Evolutionary conservation across 2,888 invertebrate species (phyloP).

Genomic region (Ectemnius lituratus): DNA sequence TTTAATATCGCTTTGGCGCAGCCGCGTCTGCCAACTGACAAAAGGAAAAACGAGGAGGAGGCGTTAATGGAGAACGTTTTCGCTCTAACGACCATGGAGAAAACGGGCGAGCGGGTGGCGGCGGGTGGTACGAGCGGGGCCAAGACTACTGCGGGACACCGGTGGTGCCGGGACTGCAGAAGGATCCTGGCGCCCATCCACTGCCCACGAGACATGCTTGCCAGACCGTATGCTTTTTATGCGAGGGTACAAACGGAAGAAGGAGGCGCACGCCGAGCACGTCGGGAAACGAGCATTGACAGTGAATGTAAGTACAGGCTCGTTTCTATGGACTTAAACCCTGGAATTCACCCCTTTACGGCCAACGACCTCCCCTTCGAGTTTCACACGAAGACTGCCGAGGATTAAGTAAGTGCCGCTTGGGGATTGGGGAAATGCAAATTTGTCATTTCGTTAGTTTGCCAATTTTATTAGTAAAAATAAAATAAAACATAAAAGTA

Average conservation of each 20-base stretch:
- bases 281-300: slow-evolving; percentile 42
- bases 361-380: background rate
- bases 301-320: slow-evolving; percentile 42
- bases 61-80: slow-evolving; percentile 76
- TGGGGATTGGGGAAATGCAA: too few relatives aligned
- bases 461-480: too few relatives aligned
- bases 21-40: slow-evolving; percentile 73
- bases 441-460: too few relatives aligned
- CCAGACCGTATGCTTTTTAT: slow-evolving; percentile 61
- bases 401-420: too few relatives aligned
- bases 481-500: too few relatives aligned
- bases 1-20: slow-evolving; percentile 75
- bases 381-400: too few relatives aligned
- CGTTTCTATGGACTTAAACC: slow-evolving; percentile 35
- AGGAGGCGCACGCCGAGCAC: slow-evolving; percentile 55
- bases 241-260: slow-evolving; percentile 49
- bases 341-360: slow-evolving; percentile 34
- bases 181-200: slow-evolving; percentile 60
- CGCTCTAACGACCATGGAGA: slow-evolving; percentile 73
- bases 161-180: slow-evolving; percentile 43
- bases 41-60: slow-evolving; percentile 67
- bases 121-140: slow-evolving; percentile 38
- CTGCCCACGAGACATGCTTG: slow-evolving; percentile 62
- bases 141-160: slow-evolving; percentile 53
- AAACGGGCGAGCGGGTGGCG: slow-evolving; percentile 48